A percentile compares a stretch with the other conserved stretches of the same genome.
Evolutionary conservation across 2,113 vertebrate species (phyloP).

Genomic region (Apistogramma diplotaenia): DNA sequence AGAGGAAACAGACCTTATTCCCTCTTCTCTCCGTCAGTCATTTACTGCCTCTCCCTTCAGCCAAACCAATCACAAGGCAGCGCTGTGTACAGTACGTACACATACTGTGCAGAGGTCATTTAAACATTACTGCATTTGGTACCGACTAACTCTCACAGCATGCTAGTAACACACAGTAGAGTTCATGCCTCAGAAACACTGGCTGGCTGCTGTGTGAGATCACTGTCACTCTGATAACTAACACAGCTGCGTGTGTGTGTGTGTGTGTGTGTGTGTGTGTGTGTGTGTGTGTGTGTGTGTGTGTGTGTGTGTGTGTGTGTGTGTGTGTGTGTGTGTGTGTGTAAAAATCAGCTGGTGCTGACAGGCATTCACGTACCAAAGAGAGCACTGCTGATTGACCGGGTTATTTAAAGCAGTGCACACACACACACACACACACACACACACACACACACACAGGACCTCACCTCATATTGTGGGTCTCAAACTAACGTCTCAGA

Average conservation of each 20-base stretch:
- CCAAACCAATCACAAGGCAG: not conserved
- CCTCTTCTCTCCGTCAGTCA: slow-evolving; percentile 23
- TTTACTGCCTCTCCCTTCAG: slow-evolving; percentile 1
- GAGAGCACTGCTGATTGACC: not conserved
- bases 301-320: not conserved
- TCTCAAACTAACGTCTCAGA: not conserved
- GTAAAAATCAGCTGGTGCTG: slow-evolving; percentile 1
- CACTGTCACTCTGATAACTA: slow-evolving; percentile 9
- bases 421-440: too few species aligned
- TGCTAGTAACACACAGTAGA: not conserved
- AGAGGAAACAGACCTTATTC: slow-evolving; percentile 41
- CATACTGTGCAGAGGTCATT: not conserved
- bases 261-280: not conserved
- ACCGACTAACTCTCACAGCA: not conserved
- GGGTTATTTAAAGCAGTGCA: not conserved
- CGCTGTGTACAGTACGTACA: not conserved
- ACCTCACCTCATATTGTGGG: too few species aligned
- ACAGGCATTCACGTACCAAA: not conserved
- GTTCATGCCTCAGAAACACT: not conserved
- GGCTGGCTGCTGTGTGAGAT: slow-evolving; percentile 7
- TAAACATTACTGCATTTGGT: not conserved
- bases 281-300: not conserved
- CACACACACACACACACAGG: too few species aligned
- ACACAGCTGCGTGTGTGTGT: slow-evolving; percentile 9
- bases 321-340: not conserved